Evolutionary conservation across 1,140 invertebrate species (phyloP), one percentile per base, ranked within the genome.

Genomic region (Sarcophaga bullata): DNA sequence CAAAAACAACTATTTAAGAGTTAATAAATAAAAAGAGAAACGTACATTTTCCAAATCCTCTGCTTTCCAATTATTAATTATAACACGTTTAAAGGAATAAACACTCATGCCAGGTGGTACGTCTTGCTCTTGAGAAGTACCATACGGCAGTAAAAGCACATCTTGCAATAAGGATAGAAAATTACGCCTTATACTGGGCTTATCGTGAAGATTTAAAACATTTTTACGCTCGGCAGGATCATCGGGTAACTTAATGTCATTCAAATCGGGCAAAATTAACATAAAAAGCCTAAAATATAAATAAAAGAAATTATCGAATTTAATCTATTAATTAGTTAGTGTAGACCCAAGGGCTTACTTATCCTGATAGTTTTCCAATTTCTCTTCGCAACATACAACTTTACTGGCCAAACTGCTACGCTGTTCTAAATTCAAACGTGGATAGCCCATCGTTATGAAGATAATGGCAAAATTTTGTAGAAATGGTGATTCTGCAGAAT

Each of bases 391-490:
- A 86, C 94, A 94, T 15, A 98, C 91, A 78, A 98, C 86, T 83
- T 92, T 91, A 25, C 96, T 95, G 17, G 97, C 92, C 75, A 98
- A 90, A 86, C 94, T 93, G 6, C 94, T 92, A 91, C 97, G 96
- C 85, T 95, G 94, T 15, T 94, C 93, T 54, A 93, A 90, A 50
- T 94, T 92, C 84, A 98, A 91, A 83, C 97, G 91, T 3, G 96
- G 96, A 92, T 94, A 98, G 17, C 97, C 97, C 93, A 98, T 93
- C 90, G 96, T 97, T 72, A 98, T 95, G 87, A 98, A 98, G 86
- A 98, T 97, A 81, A 98, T 96, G 72, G 96, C 95, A 89, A 98
- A 98, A 91, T 98, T 98, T 94, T 97, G 91, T 46, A 94, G 93
- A 82, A 90, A 90, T 19, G 84, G 85, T 46, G 83, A 90, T 73